Percentiles rank a stretch among this genome's conserved stretches.
Conservation (phyloP, 2,888 invertebrate genomes). For the Pammene aurita region DNA sequence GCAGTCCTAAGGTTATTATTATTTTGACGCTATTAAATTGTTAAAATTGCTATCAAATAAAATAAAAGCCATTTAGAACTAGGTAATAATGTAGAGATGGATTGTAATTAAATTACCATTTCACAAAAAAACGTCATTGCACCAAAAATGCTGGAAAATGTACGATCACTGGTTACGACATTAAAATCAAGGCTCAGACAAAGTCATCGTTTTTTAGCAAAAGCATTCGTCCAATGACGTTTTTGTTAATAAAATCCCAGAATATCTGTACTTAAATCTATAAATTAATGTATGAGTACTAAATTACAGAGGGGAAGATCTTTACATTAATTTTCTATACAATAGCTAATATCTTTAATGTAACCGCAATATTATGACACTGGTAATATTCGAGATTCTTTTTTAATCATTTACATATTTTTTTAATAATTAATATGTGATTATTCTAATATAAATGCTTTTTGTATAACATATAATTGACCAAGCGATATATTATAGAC, state of each 20-base stretch:
- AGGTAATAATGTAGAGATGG: too few species aligned
- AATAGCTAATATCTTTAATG: background rate
- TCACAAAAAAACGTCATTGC: too few species aligned
- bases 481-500: background rate
- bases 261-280: background rate
- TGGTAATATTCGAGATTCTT: constrained; percentile 22
- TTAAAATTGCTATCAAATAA: too few species aligned
- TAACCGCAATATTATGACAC: constrained; percentile 24
- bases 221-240: background rate
- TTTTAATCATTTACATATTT: constrained; percentile 6
- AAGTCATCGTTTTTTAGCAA: too few species aligned
- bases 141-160: too few species aligned
- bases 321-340: constrained; percentile 30
- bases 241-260: background rate
- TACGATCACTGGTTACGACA: too few species aligned
- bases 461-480: constrained; percentile 15
- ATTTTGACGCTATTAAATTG: too few species aligned
- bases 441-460: constrained; percentile 8
- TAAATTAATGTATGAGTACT: constrained; percentile 22
- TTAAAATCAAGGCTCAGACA: too few species aligned
- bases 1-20: too few species aligned
- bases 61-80: too few species aligned
- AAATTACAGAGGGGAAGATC: constrained; percentile 13
- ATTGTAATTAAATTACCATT: too few species aligned
- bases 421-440: background rate